Evolutionary conservation across 2,797 vertebrate species (phyloP), one percentile per base, ranked within the genome.

Genomic region (Falco columbarius): DNA sequence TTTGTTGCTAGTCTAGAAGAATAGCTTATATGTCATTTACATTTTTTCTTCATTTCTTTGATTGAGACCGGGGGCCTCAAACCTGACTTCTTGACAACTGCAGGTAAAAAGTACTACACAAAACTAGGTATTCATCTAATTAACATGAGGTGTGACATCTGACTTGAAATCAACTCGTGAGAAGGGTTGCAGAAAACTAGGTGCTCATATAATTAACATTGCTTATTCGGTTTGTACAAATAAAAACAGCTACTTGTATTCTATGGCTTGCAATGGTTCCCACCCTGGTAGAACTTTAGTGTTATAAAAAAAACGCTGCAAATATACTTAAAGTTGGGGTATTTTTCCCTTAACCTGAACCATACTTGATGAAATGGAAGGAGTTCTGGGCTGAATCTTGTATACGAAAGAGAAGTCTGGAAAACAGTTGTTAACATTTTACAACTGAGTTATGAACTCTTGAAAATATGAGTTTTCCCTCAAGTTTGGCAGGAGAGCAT

Each of bases 361-460:
- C 44, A 38, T 40, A 32, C 29, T 51, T 87, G 29, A 49, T 73
- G 47, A 91, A 93, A 77, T 56, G 0, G 14, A 68, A 65, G n/a
- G 22, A 74, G 84, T 95, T 95, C 55, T 89, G 21, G 8, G 24
- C 42, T 75, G 19, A 81, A 68, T 85, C 30, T 30, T 66, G 29
- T 85, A 52, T 42, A 82, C 17, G 16, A 76, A 79, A 81, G 73
- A 34, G 46, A 91, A 82, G 46, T 68, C 93, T 94, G 83, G 81
- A 79, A 81, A 92, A 58, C 36, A 62, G 54, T 91, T 86, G 56
- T 92, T 85, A 92, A 40, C 29, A 36, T 76, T 93, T 91, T 91
- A 70, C 44, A 55, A 59, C 54, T 66, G 74, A 87, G 34, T 92
- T 92, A 89, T n/a, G 51, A 87, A 75, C 51, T 95, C 62, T 44